phyloP scores from a whole-genome alignment of 2,888 invertebrate genomes.

The Scaptomyza reducta region DNA sequence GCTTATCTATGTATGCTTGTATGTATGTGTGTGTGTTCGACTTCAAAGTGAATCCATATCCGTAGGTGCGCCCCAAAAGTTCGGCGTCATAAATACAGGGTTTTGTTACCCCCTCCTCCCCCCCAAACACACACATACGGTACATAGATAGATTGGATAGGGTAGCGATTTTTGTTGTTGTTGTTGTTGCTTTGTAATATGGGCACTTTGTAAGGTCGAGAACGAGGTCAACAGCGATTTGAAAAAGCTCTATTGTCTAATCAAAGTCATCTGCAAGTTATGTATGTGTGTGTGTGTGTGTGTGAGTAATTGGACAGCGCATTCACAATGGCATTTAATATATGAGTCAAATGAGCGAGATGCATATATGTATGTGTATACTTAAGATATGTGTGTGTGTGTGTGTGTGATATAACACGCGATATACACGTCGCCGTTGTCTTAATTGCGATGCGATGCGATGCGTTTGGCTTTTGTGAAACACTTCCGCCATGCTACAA shows the following conservation, averaged over 20 bases:
- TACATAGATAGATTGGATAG: constrained; percentile 11
- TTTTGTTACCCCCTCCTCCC: neutral
- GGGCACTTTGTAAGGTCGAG: constrained; percentile 69
- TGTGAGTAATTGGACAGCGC: constrained; percentile 46
- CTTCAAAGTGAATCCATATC: constrained; percentile 36
- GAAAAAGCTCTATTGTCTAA: constrained; percentile 64
- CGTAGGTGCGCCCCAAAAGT: constrained; percentile 31
- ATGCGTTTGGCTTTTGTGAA: constrained; percentile 13
- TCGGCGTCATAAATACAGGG: constrained; percentile 8
- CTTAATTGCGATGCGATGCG: constrained; percentile 32
- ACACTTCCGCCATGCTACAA: constrained; percentile 41
- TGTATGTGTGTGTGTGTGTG: neutral
- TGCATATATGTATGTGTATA: constrained; percentile 1
- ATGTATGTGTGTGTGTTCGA: constrained; percentile 6
- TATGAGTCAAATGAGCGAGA: constrained; percentile 22
- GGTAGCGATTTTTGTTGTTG: neutral
- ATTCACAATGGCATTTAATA: constrained; percentile 20
- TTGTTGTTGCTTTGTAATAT: constrained; percentile 24
- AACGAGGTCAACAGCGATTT: constrained; percentile 67
- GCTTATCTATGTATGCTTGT: neutral
- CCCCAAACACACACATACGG: constrained; percentile 1
- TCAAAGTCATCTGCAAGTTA: constrained; percentile 55
- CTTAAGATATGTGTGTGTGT: constrained; percentile 1
- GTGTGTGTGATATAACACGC: constrained; percentile 34
- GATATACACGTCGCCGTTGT: constrained; percentile 16